Conservation (phyloP, 2,113 vertebrate genomes). For the Burhinus bistriatus region DNA sequence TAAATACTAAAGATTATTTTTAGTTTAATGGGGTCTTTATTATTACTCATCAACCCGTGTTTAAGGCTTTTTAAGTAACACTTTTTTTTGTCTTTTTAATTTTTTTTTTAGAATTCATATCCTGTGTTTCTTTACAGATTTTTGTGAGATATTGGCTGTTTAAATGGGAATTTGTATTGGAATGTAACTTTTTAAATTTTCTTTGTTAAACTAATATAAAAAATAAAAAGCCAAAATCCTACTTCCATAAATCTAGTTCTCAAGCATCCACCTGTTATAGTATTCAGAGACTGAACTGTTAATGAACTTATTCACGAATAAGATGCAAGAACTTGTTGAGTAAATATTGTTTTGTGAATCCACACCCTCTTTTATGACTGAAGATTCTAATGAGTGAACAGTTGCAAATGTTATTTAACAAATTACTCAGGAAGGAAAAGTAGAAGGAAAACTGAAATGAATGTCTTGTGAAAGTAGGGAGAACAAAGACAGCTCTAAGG, state of each 20-base stretch:
- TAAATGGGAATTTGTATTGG: not conserved
- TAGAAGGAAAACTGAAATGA: slow-evolving; percentile 39
- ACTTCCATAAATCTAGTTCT: not conserved
- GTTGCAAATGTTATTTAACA: not conserved
- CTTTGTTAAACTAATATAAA: not conserved
- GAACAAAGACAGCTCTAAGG: slow-evolving; percentile 17
- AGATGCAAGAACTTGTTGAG: not conserved
- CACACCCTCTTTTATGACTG: not conserved
- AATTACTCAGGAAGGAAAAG: not conserved
- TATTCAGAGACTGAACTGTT: not conserved
- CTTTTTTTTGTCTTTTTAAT: not conserved
- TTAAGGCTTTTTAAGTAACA: not conserved
- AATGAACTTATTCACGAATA: not conserved
- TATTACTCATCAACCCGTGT: not conserved
- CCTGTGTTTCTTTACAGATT: not conserved
- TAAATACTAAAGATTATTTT: slow-evolving; percentile 14
- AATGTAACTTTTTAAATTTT: not conserved
- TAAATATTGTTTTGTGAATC: not conserved
- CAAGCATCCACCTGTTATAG: not conserved
- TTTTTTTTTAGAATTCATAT: not conserved
- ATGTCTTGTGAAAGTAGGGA: slow-evolving; percentile 34
- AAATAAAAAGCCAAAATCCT: not conserved
- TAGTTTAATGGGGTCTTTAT: not conserved
- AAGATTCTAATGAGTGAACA: not conserved
- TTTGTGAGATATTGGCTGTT: not conserved